Conservation (phyloP, 2,113 vertebrate genomes). For the Hippocampus abdominalis region DNA sequence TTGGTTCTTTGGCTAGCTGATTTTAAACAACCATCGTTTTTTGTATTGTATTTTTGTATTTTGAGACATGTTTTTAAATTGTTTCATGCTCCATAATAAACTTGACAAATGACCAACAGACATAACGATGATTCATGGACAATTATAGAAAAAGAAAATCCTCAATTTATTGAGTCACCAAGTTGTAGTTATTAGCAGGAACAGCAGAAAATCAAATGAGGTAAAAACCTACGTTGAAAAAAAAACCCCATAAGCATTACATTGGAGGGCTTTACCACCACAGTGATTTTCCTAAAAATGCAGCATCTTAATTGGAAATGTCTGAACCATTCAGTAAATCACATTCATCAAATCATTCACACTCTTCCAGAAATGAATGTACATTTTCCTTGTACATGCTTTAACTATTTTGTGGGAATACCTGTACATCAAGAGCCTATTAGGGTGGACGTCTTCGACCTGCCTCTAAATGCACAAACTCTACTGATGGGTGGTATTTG, state of each 20-base stretch:
- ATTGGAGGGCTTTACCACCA: slow-evolving; percentile 3
- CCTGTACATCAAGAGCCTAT: background rate
- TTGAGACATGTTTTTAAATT: background rate
- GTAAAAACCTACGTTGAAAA: background rate
- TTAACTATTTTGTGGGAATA: background rate
- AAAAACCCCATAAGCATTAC: background rate
- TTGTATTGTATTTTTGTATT: background rate
- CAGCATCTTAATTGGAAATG: background rate
- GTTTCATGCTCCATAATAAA: background rate
- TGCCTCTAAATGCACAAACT: background rate
- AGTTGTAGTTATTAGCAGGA: slow-evolving; percentile 16
- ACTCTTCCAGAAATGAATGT: background rate
- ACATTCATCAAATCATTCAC: background rate
- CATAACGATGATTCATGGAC: background rate
- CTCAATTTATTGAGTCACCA: slow-evolving; percentile 50
- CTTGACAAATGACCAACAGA: background rate
- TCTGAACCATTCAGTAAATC: background rate
- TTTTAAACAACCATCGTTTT: too few relatives aligned
- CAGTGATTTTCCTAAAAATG: background rate
- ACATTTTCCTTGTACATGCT: background rate
- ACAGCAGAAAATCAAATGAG: slow-evolving; percentile 14
- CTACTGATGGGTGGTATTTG: background rate
- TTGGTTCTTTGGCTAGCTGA: too few relatives aligned
- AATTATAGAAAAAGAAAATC: slow-evolving; percentile 27
- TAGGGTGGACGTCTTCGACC: background rate